Base-by-base conservation (phyloP, 2,797 vertebrate species). In the Cuniculus paca region DNA sequence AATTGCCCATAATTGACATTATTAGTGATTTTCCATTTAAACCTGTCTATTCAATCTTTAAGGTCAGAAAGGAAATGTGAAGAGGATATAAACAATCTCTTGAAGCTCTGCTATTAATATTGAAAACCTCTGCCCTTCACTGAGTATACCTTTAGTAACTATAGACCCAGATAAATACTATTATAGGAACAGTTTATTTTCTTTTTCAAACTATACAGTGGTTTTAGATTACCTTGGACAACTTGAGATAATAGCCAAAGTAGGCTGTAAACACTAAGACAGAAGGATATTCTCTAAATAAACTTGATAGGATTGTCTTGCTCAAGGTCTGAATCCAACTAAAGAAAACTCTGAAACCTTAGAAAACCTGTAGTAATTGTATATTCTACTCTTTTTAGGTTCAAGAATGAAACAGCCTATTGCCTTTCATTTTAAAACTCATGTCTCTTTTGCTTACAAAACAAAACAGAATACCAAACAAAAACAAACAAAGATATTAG, bases 1-100 rank as follows among this genome's bases (percentile, higher is more conserved):
- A 61, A 83, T 93, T 95, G 91, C 54, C 88, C 36, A 22, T 7
- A 81, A 96, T 9, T 84, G 83, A 98, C 93, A 58, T 36, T 88
- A 94, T 95, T 19, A 36, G 70, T 90, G 70, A 97, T 96, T 97
- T 95, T 83, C 88, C 91, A 91, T 81, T 97, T 97, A 96, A 97
- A 48, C 39, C 65, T 97, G n/a, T 93, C 72, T 94, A 56, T 90
- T 84, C 34, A 79, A 11, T 79, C 60, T 96, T 96, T 52, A 85
- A 16, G 63, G 3, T 16, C 42, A 58, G 81, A 61, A 96, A 80
- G 72, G 80, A 79, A 65, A 84, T 31, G 70, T 3, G 20, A 63
- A 82, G 80, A 94, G 34, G 36, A 24, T 90, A 90, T 39, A 95
- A 96, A 78, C 14, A 72, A 96, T 83, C 90, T 74, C 22, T 75